Base-by-base conservation (phyloP, 2,888 invertebrate species). In the Hyles lineata region DNA sequence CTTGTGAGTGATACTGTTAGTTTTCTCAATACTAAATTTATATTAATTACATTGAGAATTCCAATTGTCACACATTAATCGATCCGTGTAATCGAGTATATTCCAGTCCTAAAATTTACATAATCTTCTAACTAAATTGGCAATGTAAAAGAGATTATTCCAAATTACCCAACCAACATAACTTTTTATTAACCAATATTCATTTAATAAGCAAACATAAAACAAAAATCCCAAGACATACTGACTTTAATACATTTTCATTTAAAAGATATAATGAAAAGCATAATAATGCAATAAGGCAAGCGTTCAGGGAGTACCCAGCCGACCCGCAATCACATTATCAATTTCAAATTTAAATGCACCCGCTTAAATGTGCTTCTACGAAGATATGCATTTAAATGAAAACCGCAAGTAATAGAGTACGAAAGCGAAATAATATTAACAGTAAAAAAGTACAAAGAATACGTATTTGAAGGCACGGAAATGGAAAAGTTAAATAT, bases 331-430 rank as follows among this genome's bases (percentile, higher is more conserved):
- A 78, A 79, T 76, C 75, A 77, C 52, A 63, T 74, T 74, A 78
- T 60, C 73, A 74, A 75, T 77, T 79, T 75, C 73, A 76, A 77
- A 78, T 76, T 78, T 71, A 75, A 79, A 76, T 79, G 71, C 75
- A 76, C 25, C 75, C 72, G 74, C 63, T 74, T 70, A 76, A 79
- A 74, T 74, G 76, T 79, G 75, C 73, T 76, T 75, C 67, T 50
- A 23, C 43, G 17, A 6, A 67, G 23, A 67, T 67, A 67, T 67
- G 50, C 67, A 77, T 80, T 81, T 80, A 74, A 79, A 81, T 74
- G 67, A 67, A 67, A 21, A 67, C 50, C 21, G 67, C 23, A 15
- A 21, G 67, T 50, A 67, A 67, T 50, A 67, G 50, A 67, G 50
- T 67, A 67, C 50, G 67, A 50, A 67, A 72, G 70, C 75, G 58